A percentile compares a stretch with the other conserved stretches of the same genome.
Conservation (phyloP, 2,888 invertebrate genomes). For the Eremobia ochroleuca region DNA sequence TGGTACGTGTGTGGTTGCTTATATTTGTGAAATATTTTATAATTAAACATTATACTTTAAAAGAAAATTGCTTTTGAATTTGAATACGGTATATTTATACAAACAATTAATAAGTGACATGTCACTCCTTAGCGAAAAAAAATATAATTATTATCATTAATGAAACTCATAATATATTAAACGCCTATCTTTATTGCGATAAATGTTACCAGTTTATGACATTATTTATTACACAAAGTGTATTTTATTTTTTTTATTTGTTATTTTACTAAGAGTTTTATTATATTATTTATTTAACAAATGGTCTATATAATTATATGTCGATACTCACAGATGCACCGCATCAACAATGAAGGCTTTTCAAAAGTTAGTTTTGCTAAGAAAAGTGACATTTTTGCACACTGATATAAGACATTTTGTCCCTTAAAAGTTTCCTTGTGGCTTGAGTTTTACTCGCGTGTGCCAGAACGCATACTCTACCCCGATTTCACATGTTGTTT, state of each 20-base stretch:
- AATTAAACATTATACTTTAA: background rate
- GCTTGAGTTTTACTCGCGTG: background rate
- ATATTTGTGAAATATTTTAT: background rate
- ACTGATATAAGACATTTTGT: background rate
- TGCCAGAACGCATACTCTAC: conserved; percentile 18
- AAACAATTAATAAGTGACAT: conserved; percentile 16
- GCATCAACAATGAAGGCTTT: conserved; percentile 62
- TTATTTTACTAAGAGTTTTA: conserved; percentile 48
- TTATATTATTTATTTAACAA: conserved; percentile 52
- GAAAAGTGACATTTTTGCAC: background rate
- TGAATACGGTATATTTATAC: background rate
- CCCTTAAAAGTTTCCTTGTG: background rate
- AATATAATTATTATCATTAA: conserved; percentile 27
- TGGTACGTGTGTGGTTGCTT: background rate
- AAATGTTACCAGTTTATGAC: conserved; percentile 63
- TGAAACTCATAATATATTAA: conserved; percentile 28
- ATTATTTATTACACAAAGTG: conserved; percentile 50
- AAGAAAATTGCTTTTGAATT: conserved; percentile 24
- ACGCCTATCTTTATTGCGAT: conserved; percentile 46
- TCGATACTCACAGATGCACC: conserved; percentile 46
- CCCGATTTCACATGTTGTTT: conserved; percentile 1
- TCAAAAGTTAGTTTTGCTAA: conserved; percentile 27
- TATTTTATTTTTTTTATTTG: conserved; percentile 45
- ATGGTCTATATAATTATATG: conserved; percentile 41
- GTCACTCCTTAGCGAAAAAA: conserved; percentile 24